Percentiles rank a stretch among this genome's conserved stretches.
Evolutionary conservation across 2,888 invertebrate genomes (phyloP).

Genomic region (Trilocha varians): DNA sequence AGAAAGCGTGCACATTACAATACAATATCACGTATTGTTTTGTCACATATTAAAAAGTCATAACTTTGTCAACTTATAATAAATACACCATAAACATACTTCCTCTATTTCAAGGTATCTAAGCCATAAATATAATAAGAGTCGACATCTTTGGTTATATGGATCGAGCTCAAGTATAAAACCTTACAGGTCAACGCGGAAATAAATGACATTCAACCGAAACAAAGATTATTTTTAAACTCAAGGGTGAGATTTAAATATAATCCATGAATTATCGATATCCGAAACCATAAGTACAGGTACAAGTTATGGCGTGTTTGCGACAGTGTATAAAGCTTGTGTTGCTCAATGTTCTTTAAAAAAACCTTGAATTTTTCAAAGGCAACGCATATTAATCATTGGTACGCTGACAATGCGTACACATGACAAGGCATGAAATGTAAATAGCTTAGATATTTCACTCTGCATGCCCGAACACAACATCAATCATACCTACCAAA

Average conservation of each 20-base stretch:
- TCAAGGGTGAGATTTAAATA: conserved; percentile 47
- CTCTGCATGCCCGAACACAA: conserved; percentile 43
- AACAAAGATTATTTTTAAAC: conserved; percentile 37
- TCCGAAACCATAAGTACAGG: too few relatives aligned
- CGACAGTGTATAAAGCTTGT: not conserved
- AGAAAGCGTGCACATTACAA: conserved; percentile 47
- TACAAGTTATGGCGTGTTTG: not conserved
- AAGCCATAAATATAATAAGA: conserved; percentile 17
- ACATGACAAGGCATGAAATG: conserved; percentile 46
- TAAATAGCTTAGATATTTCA: conserved; percentile 51
- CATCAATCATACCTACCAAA: too few relatives aligned
- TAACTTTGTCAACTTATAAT: conserved; percentile 16
- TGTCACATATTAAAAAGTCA: conserved; percentile 6
- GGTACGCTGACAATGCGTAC: conserved; percentile 51
- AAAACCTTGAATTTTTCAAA: conserved; percentile 49
- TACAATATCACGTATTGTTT: conserved; percentile 35
- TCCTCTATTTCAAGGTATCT: conserved; percentile 27
- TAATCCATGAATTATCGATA: conserved; percentile 14
- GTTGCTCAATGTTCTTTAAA: conserved; percentile 12
- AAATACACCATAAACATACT: conserved; percentile 25
- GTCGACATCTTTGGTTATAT: conserved; percentile 27
- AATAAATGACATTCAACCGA: conserved; percentile 31
- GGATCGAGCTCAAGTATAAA: conserved; percentile 20
- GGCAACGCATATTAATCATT: conserved; percentile 54
- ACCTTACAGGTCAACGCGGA: conserved; percentile 30